phyloP scores from a whole-genome alignment of 2,797 vertebrate species.

The Monodelphis domestica region DNA sequence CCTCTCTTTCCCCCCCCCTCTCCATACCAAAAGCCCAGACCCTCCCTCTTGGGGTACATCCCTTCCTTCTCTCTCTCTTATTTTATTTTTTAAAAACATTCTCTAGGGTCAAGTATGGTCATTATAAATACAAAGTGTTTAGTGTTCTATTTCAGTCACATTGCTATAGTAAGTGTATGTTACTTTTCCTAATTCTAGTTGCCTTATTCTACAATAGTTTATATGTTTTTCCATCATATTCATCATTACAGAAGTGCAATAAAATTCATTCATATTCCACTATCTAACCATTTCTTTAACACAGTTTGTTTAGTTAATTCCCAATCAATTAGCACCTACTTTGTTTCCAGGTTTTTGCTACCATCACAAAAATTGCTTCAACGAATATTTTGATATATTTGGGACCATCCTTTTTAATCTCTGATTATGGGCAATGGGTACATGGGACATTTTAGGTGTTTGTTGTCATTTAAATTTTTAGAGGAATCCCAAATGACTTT shows the following conservation, averaged over 20 bases:
- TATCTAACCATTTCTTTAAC: neutral
- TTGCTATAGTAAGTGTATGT: neutral
- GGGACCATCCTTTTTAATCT: neutral
- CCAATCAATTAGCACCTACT: neutral
- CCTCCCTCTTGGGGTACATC: too few relatives aligned
- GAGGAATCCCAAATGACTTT: neutral
- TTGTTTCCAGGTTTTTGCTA: neutral
- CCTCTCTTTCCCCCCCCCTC: too few relatives aligned
- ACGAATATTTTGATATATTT: neutral
- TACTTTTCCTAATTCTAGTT: neutral
- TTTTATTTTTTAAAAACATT: too few relatives aligned
- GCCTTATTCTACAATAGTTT: neutral
- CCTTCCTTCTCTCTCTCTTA: too few relatives aligned
- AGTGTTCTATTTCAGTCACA: neutral
- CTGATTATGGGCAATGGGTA: neutral
- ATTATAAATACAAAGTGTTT: neutral
- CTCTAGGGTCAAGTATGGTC: neutral
- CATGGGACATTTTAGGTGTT: neutral
- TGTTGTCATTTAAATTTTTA: neutral
- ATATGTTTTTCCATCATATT: neutral
- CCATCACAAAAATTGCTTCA: neutral
- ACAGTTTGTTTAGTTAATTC: too few relatives aligned
- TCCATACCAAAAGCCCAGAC: too few relatives aligned
- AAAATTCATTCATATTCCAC: neutral
- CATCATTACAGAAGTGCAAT: neutral